Percentiles rank a stretch among this genome's conserved stretches.
phyloP scores from a whole-genome alignment of 2,888 invertebrate genomes.

The Lissocephala sabroskyi region DNA sequence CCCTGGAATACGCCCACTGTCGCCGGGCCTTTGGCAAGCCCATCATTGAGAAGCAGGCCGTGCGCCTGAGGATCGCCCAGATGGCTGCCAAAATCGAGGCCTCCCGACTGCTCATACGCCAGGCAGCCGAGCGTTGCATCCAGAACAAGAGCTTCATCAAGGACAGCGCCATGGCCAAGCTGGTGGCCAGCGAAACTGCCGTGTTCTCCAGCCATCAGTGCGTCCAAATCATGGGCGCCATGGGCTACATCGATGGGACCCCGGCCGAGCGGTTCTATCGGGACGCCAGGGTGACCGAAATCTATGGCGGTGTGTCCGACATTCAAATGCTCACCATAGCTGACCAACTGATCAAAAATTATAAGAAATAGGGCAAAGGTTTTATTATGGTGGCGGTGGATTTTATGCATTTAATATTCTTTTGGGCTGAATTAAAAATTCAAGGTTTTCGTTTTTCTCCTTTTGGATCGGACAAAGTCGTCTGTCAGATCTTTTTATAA shows the following conservation, averaged over 20 bases:
- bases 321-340: constrained; percentile 83
- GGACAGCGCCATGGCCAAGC: constrained; percentile 84
- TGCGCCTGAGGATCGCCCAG: constrained; percentile 76
- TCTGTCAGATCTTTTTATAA: too few species aligned
- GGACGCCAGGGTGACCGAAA: constrained; percentile 85
- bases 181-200: constrained; percentile 81
- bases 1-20: constrained; percentile 79
- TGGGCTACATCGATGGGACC: constrained; percentile 80
- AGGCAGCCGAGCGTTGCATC: constrained; percentile 79
- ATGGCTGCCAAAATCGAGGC: constrained; percentile 80
- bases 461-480: too few species aligned
- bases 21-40: constrained; percentile 80
- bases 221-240: constrained; percentile 83
- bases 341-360: constrained; percentile 72
- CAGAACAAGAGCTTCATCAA: constrained; percentile 73
- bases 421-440: too few species aligned
- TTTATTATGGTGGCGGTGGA: background rate
- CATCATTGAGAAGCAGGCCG: constrained; percentile 78
- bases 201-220: constrained; percentile 80
- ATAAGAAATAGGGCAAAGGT: constrained; percentile 19
- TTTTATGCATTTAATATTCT: background rate
- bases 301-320: constrained; percentile 86
- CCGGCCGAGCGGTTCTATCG: constrained; percentile 83
- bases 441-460: too few species aligned
- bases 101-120: constrained; percentile 80